Base-by-base conservation (phyloP, 2,888 invertebrate genomes). In the Cosmia trapezina region DNA sequence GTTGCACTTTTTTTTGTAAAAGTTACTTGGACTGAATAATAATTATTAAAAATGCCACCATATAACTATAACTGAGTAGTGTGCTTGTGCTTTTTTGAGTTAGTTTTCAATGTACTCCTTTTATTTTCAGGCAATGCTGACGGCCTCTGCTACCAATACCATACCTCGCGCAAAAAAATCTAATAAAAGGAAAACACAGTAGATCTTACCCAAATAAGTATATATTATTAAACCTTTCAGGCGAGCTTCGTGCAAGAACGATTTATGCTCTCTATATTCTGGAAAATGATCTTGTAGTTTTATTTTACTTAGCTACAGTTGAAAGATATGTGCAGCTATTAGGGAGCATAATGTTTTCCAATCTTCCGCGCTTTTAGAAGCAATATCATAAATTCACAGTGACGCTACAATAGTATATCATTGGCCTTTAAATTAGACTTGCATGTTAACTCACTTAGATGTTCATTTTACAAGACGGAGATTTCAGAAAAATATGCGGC, bases 151-250 rank as follows among this genome's bases (percentile, higher is more conserved):
- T 91, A 98, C 98, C 87, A 96, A 98, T 91, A 98, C 98, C 86
- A 96, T 98, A 86, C 98, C 98, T 86, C 97, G 98, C 92, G 97
- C 96, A 96, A 97, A 97, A 96, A 97, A 97, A 94, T 93, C 97
- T 80, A 97, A 96, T 92, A 98, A 98, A 96, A 97, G 98, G 96
- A 97, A 97, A 96, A 97, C 96, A 70, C 95, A 95, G 90, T 96
- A 94, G 88, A 85, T 83, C 76, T 73, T 83, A 85, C 71, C 70
- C 80, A 83, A 87, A 86, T 85, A 87, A 86, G 73, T 77, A 83
- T 82, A 79, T n/a, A 80, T 74, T 66, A 73, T 70, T 74, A 77
- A 62, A 70, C 37, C 62, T 79, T 77, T 65, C 65, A 75, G 72
- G 43, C 57, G 66, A 70, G 69, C 83, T 81, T 80, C 66, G 62